Evolutionary conservation across 2,888 invertebrate species (phyloP).

Genomic region (Nemoura dubitans): DNA sequence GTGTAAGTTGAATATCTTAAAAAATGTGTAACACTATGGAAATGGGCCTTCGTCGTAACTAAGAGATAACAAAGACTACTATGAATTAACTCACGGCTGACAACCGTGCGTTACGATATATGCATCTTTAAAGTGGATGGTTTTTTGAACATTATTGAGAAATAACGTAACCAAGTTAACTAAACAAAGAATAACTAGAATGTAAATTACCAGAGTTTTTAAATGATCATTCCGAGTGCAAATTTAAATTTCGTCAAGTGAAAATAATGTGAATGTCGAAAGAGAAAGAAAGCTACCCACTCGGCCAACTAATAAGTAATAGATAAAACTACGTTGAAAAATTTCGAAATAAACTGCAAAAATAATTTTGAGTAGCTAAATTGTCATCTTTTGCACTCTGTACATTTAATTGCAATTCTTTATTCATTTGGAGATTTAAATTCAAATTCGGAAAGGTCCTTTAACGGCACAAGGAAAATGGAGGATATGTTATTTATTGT

Average conservation of each 20-base stretch:
- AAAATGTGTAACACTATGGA: constrained; percentile 29
- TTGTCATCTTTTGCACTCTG: no score
- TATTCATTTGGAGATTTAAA: no score
- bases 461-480: constrained; percentile 3
- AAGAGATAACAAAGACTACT: constrained; percentile 29
- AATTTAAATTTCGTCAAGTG: no score
- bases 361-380: no score
- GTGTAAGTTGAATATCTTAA: constrained; percentile 31
- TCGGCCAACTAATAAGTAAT: no score
- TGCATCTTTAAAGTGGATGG: background rate
- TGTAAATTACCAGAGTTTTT: constrained; percentile 49
- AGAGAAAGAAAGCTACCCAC: no score
- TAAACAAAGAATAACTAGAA: background rate
- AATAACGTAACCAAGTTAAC: constrained; percentile 32
- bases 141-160: background rate
- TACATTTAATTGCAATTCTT: no score
- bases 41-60: constrained; percentile 29
- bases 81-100: background rate
- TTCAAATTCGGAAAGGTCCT: no score
- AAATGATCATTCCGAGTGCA: constrained; percentile 29
- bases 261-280: no score
- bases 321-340: no score
- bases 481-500: background rate
- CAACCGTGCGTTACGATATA: background rate
- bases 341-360: no score